These are phyloP conservation scores for Drosophila kambysellisi DNA, from an alignment of 2,888 invertebrate genomes.

Conservation along the genomic window DNA sequence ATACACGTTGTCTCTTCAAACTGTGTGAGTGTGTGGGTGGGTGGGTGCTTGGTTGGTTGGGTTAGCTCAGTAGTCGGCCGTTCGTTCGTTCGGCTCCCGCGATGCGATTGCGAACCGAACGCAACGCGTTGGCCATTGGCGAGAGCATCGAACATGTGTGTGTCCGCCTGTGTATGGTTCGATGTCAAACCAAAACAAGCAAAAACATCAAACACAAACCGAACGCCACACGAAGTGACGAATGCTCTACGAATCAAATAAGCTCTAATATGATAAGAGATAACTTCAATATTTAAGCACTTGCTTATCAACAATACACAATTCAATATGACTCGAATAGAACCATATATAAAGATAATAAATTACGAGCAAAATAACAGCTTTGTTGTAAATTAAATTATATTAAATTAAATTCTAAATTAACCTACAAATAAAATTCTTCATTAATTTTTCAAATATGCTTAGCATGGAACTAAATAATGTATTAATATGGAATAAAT, in stretches of 20 bases:
- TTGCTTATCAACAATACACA: not conserved
- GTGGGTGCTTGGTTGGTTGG: slow-evolving; percentile 10
- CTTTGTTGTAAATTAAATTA: not conserved
- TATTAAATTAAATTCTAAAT: not conserved
- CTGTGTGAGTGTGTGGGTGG: slow-evolving; percentile 10
- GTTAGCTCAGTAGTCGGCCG: slow-evolving; percentile 13
- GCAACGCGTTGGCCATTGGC: slow-evolving; percentile 60
- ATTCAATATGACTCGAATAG: not conserved
- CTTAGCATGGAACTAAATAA: not conserved
- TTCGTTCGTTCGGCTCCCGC: slow-evolving; percentile 28
- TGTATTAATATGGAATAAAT: not conserved
- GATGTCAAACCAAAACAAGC: slow-evolving; percentile 66
- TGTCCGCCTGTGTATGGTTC: slow-evolving; percentile 48
- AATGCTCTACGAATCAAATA: slow-evolving; percentile 61
- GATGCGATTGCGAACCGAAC: slow-evolving; percentile 46
- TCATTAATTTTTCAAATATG: not conserved
- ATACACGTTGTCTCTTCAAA: slow-evolving; percentile 50
- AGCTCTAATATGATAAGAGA: slow-evolving; percentile 32
- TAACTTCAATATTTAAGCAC: slow-evolving; percentile 14
- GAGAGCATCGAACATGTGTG: slow-evolving; percentile 70
- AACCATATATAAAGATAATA: not conserved
- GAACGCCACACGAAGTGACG: slow-evolving; percentile 54
- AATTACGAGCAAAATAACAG: too few species aligned
- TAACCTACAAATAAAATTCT: not conserved
- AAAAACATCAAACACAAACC: slow-evolving; percentile 33